These are phyloP conservation scores for Anoncus sp. DNA, from an alignment of 2,888 invertebrate species.

Conservation along the genomic window DNA sequence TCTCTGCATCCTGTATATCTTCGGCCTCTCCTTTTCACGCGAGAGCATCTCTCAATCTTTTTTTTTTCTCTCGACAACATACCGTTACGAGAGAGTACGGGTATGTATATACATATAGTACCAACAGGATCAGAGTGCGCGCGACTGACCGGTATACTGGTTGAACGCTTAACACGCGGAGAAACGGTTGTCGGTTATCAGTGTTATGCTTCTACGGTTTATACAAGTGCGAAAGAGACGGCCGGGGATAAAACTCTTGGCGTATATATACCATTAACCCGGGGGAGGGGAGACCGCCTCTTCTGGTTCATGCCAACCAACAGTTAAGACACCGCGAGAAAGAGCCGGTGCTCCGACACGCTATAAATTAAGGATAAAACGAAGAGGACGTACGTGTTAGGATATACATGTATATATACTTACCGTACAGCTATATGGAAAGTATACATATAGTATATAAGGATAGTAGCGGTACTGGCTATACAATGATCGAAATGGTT, in stretches of 20 bases:
- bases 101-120: conserved; percentile 21
- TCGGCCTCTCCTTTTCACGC: conserved; percentile 23
- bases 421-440: conserved; percentile 11
- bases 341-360: conserved; percentile 66
- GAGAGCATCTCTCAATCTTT: conserved; percentile 24
- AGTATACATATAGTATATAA: conserved; percentile 36
- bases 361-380: conserved; percentile 81
- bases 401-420: conserved; percentile 36
- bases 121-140: conserved; percentile 33
- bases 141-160: conserved; percentile 44
- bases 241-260: conserved; percentile 25
- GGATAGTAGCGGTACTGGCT: conserved; percentile 55
- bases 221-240: conserved; percentile 39
- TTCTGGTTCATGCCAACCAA: conserved; percentile 79
- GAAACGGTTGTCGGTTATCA: conserved; percentile 51
- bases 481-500: conserved; percentile 80
- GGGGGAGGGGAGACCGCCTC: conserved; percentile 46
- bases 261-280: conserved; percentile 35
- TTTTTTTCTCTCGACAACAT: conserved; percentile 11
- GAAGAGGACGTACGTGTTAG: conserved; percentile 72
- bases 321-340: conserved; percentile 77
- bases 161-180: conserved; percentile 28
- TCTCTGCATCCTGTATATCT: conserved; percentile 33
- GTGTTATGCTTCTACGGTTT: not conserved
- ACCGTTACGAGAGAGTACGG: conserved; percentile 48